phyloP scores from a whole-genome alignment of 2,888 invertebrate genomes.

The Ennomos quercinarius region DNA sequence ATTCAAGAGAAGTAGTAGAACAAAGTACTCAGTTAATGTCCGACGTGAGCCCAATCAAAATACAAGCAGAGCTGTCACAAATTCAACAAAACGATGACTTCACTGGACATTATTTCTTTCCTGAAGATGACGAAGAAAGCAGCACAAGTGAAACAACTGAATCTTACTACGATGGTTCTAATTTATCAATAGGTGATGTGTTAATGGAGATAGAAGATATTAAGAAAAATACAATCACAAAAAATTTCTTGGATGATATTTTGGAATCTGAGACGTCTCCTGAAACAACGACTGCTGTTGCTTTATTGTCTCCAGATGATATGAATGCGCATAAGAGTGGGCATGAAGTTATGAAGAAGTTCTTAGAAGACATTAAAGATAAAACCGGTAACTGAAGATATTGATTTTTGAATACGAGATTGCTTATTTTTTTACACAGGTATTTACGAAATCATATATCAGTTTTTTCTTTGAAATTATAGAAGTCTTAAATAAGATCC shows the following conservation, averaged over 20 bases:
- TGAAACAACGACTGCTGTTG: conserved; percentile 55
- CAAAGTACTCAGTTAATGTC: conserved; percentile 42
- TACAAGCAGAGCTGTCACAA: conserved; percentile 71
- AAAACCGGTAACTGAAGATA: conserved; percentile 26
- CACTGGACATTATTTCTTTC: conserved; percentile 78
- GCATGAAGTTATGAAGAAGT: conserved; percentile 60
- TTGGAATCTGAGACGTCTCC: conserved; percentile 66
- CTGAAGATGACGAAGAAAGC: conserved; percentile 67
- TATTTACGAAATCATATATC: no score
- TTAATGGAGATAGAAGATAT: conserved; percentile 70
- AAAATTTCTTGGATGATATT: conserved; percentile 75
- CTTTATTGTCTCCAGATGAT: conserved; percentile 52
- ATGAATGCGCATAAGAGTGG: conserved; percentile 56
- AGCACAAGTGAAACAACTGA: conserved; percentile 58
- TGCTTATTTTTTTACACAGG: no score
- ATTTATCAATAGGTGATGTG: conserved; percentile 62
- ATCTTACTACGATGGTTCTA: conserved; percentile 63
- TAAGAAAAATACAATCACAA: conserved; percentile 63
- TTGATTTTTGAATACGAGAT: no score
- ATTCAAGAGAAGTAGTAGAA: conserved; percentile 44
- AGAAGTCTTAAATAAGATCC: conserved; percentile 20
- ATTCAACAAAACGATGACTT: conserved; percentile 64
- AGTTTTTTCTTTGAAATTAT: no score
- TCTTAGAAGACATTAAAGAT: conserved; percentile 58
- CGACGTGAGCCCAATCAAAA: conserved; percentile 62